A percentile compares a stretch with the other conserved stretches of the same genome.
Evolutionary conservation across 2,113 vertebrate genomes (phyloP).

Genomic region (Coreoperca whiteheadi): DNA sequence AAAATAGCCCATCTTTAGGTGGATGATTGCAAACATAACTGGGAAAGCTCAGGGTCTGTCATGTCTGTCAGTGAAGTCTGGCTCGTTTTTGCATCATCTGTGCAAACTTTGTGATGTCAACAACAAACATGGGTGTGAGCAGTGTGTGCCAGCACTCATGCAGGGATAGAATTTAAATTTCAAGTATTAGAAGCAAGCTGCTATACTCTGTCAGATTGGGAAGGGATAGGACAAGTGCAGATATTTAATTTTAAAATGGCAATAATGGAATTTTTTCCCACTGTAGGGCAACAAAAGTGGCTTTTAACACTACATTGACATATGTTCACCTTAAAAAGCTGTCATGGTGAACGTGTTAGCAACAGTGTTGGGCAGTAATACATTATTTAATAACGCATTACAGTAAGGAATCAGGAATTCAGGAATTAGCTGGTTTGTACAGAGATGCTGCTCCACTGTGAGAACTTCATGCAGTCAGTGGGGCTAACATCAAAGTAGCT

Average conservation of each 20-base stretch:
- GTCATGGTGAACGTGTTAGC: too few relatives aligned
- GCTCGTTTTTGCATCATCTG: neutral
- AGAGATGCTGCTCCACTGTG: neutral
- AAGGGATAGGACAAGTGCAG: neutral
- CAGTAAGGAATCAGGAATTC: too few relatives aligned
- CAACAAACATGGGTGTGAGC: conserved; percentile 8
- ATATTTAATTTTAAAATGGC: neutral
- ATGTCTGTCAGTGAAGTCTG: neutral
- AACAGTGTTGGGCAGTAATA: too few relatives aligned
- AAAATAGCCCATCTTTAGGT: neutral
- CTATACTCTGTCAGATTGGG: neutral
- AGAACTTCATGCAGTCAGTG: neutral
- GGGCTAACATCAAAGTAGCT: neutral
- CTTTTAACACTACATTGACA: too few relatives aligned
- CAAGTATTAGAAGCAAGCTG: neutral
- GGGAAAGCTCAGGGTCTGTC: neutral
- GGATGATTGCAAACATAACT: neutral
- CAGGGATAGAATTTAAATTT: neutral
- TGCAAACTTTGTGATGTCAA: neutral
- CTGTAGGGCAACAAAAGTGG: too few relatives aligned
- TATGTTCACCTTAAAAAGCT: too few relatives aligned
- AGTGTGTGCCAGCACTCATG: neutral
- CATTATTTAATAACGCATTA: too few relatives aligned
- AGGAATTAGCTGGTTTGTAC: too few relatives aligned
- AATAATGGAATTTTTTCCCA: neutral